Conservation (phyloP, 2,888 invertebrate genomes). For the Amphipoea oculea region DNA sequence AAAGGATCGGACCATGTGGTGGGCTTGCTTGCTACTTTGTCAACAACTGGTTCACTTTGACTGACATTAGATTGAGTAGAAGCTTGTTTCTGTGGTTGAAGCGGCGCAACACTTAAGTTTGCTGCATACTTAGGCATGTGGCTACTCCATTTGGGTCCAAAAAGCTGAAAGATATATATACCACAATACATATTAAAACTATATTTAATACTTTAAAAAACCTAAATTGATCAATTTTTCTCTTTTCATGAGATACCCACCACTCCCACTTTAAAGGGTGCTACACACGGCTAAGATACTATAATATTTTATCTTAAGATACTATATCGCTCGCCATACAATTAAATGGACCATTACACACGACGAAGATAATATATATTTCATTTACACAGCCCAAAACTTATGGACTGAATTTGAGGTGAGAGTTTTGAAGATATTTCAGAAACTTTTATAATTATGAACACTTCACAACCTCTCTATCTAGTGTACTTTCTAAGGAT, state of each 20-base stretch:
- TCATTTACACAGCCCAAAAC: neutral
- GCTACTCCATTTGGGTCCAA: constrained; percentile 95
- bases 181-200: neutral
- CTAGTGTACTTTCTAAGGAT: neutral
- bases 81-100: constrained; percentile 93
- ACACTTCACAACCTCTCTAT: neutral
- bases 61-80: constrained; percentile 77
- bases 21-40: constrained; percentile 74
- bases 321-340: too few species aligned
- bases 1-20: constrained; percentile 85
- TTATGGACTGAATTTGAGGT: neutral
- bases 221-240: neutral
- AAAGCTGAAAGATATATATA: constrained; percentile 90
- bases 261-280: neutral
- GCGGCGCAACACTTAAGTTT: constrained; percentile 94
- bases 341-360: too few species aligned
- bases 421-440: neutral
- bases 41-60: constrained; percentile 71
- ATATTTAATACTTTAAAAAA: neutral
- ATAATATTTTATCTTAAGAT: too few species aligned
- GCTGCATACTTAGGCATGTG: constrained; percentile 96
- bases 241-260: neutral
- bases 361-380: too few species aligned
- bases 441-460: neutral
- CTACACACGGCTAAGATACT: too few species aligned